Evolutionary conservation across 2,113 vertebrate species (phyloP), one percentile per base, ranked within the genome.

Genomic region (Phaethornis superciliosus): DNA sequence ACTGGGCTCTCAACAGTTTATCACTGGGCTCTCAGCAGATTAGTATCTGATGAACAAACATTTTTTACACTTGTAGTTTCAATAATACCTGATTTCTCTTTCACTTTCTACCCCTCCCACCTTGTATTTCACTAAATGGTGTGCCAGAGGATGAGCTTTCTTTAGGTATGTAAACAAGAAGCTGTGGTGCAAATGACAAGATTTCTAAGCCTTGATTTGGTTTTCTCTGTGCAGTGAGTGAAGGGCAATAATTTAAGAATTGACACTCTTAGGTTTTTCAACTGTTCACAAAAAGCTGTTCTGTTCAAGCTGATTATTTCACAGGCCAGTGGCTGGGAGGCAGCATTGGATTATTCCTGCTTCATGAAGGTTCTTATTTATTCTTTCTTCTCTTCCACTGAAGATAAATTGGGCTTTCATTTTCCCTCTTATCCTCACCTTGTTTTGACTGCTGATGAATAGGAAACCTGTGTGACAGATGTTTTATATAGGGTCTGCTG

Each of bases 11-110:
- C 64, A 85, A 18, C 63, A 93, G 94, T 93, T 95, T 83, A 88
- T 40, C 40, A 40, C 40, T 40, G 40, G 40, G 40, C 40, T 40
- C 80, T 78, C 60, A 85, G 14, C 59, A 93, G 94, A 94, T 95
- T 84, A 88, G 55, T 44, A 96, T 93, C 96, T 95, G 88, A 84
- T 94, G 92, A 96, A 64, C 82, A 93, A 93, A 85, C 76, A n/a
- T n/a, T 75, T 88, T 72, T 90, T 70, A 80, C 68, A 78, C 76
- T 72, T 83, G 28, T 95, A 75, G 90, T 94, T 95, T 95, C 92
- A 85, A 20, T 91, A 88, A 28, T 69, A 74, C 1, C 2, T 35
- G 44, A 85, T 64, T 91, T 76, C 63, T 88, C 42, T 89, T 87
- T 92, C 80, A 63, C 86, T 90, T 95, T 88, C 42, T 94, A 44